Evolutionary conservation across 2,797 vertebrate genomes (phyloP), one percentile per base, ranked within the genome.

Genomic region (Hydrocynus forskahlii): DNA sequence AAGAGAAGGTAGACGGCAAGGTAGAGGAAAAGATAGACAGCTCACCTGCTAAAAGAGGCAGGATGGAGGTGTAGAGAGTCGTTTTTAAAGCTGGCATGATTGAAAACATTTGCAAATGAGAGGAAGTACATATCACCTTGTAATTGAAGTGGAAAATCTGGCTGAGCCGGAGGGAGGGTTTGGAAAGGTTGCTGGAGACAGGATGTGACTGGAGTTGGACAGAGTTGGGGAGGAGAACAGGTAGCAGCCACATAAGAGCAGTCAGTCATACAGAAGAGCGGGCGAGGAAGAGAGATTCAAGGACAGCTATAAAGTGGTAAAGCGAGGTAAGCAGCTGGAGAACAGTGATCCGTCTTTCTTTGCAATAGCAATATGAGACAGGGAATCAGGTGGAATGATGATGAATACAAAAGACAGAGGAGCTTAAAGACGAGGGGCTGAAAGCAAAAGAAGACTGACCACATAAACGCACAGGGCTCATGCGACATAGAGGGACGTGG

Each of bases 301-400:
- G 88, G 86, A 88, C 86, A 83, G 80, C 68, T 79, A 23, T 81
- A 79, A 88, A 81, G 54, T n/a, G 69, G 79, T 72, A 84, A 84
- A 81, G 83, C 83, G 77, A 89, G 88, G 64, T 75, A 84, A 85
- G 77, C 14, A 83, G 88, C 87, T 71, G 76, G 76, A 88, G 76
- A 75, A 84, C 81, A 78, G 82, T 88, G 85, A 87, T 84, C 89
- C 87, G 83, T 90, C 85, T 77, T 84, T 86, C 79, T 82, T 83
- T 71, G 81, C 79, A 78, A 80, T 67, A 87, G 79, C 84, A 83
- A 38, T 82, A 84, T 86, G 84, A 91, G 84, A 86, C 83, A 69
- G 5, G 79, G 88, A 76, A 67, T 79, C 7, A 9, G 73, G 76
- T 69, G 76, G 80, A 88, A 88, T 87, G 73, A 87, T 87, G 83